Evolutionary conservation across 2,888 invertebrate species (phyloP).

Genomic region (Micoletzkya japonica): DNA sequence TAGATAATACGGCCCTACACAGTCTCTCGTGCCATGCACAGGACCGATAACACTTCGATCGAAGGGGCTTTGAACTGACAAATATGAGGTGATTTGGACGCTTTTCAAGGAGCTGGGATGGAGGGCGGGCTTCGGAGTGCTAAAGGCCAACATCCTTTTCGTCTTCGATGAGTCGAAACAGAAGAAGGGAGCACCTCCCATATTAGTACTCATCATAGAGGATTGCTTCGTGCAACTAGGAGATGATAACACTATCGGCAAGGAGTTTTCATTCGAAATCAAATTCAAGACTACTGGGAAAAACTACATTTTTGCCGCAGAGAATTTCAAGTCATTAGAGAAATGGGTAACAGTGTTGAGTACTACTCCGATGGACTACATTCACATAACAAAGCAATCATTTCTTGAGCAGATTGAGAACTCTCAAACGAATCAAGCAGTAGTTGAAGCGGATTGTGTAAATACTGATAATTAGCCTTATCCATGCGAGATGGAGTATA

Average conservation of each 20-base stretch:
- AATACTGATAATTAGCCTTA: no score
- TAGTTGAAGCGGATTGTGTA: no score
- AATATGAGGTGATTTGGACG: not conserved
- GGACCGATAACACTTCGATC: no score
- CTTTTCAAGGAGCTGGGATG: slow-evolving; percentile 57
- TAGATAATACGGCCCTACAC: slow-evolving; percentile 1
- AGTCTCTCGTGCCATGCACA: slow-evolving; percentile 10
- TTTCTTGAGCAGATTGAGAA: slow-evolving; percentile 45
- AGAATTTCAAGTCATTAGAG: slow-evolving; percentile 52
- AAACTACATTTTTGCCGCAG: slow-evolving; percentile 53
- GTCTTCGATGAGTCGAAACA: slow-evolving; percentile 50
- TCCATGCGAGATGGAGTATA: no score
- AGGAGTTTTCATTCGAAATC: slow-evolving; percentile 58
- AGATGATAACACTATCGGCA: slow-evolving; percentile 61
- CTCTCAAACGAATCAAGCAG: no score
- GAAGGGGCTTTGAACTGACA: not conserved
- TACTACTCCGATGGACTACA: slow-evolving; percentile 60
- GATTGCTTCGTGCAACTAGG: slow-evolving; percentile 61
- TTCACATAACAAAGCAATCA: slow-evolving; percentile 56
- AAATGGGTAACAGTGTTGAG: slow-evolving; percentile 60
- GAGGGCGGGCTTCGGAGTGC: slow-evolving; percentile 52
- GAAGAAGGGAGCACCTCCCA: slow-evolving; percentile 43
- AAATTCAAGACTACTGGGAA: slow-evolving; percentile 58
- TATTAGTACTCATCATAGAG: slow-evolving; percentile 58
- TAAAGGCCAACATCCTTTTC: slow-evolving; percentile 61